Base-by-base conservation (phyloP, 2,113 vertebrate species). In the Uria lomvia region DNA sequence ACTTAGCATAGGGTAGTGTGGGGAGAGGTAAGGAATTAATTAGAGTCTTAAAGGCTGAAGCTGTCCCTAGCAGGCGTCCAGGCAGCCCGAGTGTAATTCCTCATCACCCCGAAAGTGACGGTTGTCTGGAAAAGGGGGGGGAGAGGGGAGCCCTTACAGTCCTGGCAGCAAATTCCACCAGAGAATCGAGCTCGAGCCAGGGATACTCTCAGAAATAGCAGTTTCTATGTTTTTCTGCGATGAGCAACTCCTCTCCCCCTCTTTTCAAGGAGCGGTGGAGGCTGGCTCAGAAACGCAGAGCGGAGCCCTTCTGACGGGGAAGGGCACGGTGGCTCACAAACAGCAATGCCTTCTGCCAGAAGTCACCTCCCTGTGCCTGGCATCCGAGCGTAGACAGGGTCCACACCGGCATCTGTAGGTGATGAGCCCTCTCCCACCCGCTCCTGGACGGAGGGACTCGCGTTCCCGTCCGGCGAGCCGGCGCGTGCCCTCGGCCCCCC, bases 1-100 rank as follows among this genome's bases (percentile, higher is more conserved):
- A 30, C 0, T 0, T 16, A 34, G 26, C 1, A 6, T 8, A 13
- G 76, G 7, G 6, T 10, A 29, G 26, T 1, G 0, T 11, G 50
- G 11, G 40, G 27, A 24, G 8, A 70, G 49, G 13, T n/a, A 45
- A n/a, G 29, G 79, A 23, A 32, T 4, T 4, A 24, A 70, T 11
- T 0, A 40, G 50, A 36, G 4, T 58, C 63, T 70, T 29, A 7
- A 32, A 85, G n/a, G 78, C 42, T 67, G 67, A 17, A 65, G 66
- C 71, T 38, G 68, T 56, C 58, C 29, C 24, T 17, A 34, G 70
- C 47, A 67, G n/a, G 40, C 27, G 34, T 13, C 26, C 0, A 0
- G 29, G 29, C 43, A 88, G 40, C 9, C 45, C 0, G 0, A 34
- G 11, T 3, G 1, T 2, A 30, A 49, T 55, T 49, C 45, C 59